Percentiles rank a stretch among this genome's conserved stretches.
These are phyloP conservation scores for Tethea ocularis DNA, from an alignment of 2,888 invertebrate species.

Conservation along the genomic window DNA sequence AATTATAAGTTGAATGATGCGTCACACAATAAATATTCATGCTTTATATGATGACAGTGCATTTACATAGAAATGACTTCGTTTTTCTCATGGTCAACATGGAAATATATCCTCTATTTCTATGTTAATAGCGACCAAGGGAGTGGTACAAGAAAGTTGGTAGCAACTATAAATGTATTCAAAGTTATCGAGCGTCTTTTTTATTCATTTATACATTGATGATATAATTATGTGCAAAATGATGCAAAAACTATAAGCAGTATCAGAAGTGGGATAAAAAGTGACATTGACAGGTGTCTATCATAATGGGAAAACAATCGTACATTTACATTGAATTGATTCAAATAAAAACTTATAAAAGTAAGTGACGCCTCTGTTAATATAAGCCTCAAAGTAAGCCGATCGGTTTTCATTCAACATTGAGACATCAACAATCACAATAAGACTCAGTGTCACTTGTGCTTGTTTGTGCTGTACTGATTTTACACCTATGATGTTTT, in stretches of 20 bases:
- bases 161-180: background rate
- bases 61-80: slow-evolving; percentile 39
- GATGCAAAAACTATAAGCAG: background rate
- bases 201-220: slow-evolving; percentile 6
- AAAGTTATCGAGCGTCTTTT: background rate
- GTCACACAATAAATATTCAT: slow-evolving; percentile 43
- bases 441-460: too few relatives aligned
- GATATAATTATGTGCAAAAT: background rate
- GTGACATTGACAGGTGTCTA: background rate
- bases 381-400: too few relatives aligned
- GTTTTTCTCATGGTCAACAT: background rate
- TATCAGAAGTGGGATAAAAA: background rate
- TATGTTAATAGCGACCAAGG: background rate
- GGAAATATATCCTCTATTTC: background rate
- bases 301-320: background rate
- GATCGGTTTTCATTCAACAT: too few relatives aligned
- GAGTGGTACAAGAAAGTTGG: background rate
- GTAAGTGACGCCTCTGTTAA: too few relatives aligned
- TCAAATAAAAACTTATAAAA: too few relatives aligned
- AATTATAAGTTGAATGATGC: slow-evolving; percentile 34
- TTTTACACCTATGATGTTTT: too few relatives aligned
- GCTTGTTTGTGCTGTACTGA: too few relatives aligned
- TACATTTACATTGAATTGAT: background rate
- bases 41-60: slow-evolving; percentile 34
- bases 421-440: too few relatives aligned